Evolutionary conservation across 2,888 invertebrate genomes (phyloP), one percentile per base, ranked within the genome.

Genomic region (Idaea biselata): DNA sequence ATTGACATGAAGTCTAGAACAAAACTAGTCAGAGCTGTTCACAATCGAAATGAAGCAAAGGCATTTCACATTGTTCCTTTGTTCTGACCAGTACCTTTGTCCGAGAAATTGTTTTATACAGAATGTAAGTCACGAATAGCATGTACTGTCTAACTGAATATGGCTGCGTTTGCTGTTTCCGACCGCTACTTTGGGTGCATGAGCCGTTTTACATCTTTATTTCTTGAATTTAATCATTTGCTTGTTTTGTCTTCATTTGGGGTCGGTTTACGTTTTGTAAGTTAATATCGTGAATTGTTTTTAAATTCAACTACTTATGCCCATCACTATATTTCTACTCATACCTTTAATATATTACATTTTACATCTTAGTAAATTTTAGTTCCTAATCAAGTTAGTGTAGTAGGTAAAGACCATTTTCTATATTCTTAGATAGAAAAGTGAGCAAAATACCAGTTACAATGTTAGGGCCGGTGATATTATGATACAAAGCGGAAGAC

Each of bases 81-180:
- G 89, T 92, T 85, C 88, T 90, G 91, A 86, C 86, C 87, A 83
- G 83, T 82, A 85, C 88, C 89, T 91, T 91, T 91, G 91, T 91
- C 87, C 87, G 84, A 87, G 89, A 86, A 91, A 44, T 90, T 91
- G 91, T 91, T 91, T 90, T 89, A 88, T 89, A 89, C 88, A 76
- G 88, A 89, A 91, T 91, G 88, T 91, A 88, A 91, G 92, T 91
- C 92, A 92, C 92, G 92, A 92, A 90, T 87, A 82, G 81, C 86
- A 77, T 91, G 90, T 91, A 87, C 82, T 75, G 82, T 84, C 85
- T 85, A 85, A 85, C 86, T 87, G 87, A 88, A 89, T 89, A 87
- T 84, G 87, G 82, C 81, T 70, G 61, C 63, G 62, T 70, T 77
- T 75, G 80, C 79, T 76, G 76, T 76, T 78, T 79, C 78, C 80